Conservation (phyloP, 1,140 invertebrate genomes). For the Aphelenchoides besseyi region DNA sequence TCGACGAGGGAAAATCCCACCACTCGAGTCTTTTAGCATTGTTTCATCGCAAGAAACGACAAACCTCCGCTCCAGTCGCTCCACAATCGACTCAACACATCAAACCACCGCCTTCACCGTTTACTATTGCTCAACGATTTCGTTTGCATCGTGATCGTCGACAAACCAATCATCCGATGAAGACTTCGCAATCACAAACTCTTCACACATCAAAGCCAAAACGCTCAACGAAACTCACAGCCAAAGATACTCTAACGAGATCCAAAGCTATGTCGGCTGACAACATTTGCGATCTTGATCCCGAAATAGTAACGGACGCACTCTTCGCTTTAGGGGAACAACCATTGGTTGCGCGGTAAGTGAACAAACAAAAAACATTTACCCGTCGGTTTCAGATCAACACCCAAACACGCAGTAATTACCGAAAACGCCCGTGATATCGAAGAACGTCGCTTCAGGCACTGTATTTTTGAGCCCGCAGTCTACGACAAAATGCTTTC, state of each 20-base stretch:
- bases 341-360: constrained; percentile 46
- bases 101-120: neutral
- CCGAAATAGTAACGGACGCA: constrained; percentile 44
- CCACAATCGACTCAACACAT: constrained; percentile 12
- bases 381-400: constrained; percentile 35
- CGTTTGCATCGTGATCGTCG: neutral
- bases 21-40: constrained; percentile 19
- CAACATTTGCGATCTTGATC: constrained; percentile 40
- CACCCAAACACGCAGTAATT: constrained; percentile 40
- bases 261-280: constrained; percentile 36
- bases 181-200: constrained; percentile 19
- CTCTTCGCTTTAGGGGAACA: constrained; percentile 45
- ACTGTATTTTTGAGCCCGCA: constrained; percentile 46
- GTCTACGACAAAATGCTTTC: constrained; percentile 49
- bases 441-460: constrained; percentile 26
- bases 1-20: constrained; percentile 1
- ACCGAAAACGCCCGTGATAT: constrained; percentile 23
- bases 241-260: neutral
- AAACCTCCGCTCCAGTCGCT: constrained; percentile 17
- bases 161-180: neutral
- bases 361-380: neutral
- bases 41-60: constrained; percentile 26
- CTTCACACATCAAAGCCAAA: neutral
- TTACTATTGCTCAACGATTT: neutral
- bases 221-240: neutral